Evolutionary conservation across 2,113 vertebrate species (phyloP).

Genomic region (Scortum barcoo): DNA sequence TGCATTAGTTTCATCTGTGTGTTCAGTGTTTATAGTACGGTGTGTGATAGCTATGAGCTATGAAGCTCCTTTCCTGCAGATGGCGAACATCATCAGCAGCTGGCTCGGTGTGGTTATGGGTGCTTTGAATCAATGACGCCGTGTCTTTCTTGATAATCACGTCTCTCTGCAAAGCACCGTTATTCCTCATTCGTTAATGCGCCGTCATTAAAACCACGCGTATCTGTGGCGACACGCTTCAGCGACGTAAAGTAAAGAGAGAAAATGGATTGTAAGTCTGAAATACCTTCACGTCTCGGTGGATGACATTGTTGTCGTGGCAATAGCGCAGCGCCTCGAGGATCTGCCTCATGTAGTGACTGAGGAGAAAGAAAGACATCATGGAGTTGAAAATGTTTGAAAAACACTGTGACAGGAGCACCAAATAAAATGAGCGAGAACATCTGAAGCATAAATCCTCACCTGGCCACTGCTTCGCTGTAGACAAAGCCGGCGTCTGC

Average conservation of each 20-base stretch:
- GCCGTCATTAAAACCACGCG: no score
- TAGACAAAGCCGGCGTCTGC: slow-evolving; percentile 97
- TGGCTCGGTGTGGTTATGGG: background rate
- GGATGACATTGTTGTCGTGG: slow-evolving; percentile 99
- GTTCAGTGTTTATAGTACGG: no score
- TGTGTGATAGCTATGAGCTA: no score
- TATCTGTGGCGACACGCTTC: background rate
- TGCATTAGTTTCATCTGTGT: no score
- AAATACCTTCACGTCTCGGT: slow-evolving; percentile 97
- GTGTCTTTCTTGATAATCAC: background rate
- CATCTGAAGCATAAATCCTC: slow-evolving; percentile 49
- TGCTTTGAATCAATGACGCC: background rate
- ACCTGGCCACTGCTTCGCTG: slow-evolving; percentile 97
- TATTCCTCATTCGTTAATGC: background rate
- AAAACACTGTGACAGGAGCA: background rate
- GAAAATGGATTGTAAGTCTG: background rate
- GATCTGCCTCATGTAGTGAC: slow-evolving; percentile 99
- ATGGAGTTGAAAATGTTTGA: background rate
- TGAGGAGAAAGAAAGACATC: slow-evolving; percentile 51
- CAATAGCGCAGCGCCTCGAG: slow-evolving; percentile 98
- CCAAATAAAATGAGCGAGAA: background rate
- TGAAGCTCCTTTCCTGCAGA: background rate
- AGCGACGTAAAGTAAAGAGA: background rate
- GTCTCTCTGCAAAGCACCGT: background rate
- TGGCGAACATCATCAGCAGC: background rate